These are phyloP conservation scores for Parnassius apollo DNA, from an alignment of 2,888 invertebrate genomes.

Conservation along the genomic window DNA sequence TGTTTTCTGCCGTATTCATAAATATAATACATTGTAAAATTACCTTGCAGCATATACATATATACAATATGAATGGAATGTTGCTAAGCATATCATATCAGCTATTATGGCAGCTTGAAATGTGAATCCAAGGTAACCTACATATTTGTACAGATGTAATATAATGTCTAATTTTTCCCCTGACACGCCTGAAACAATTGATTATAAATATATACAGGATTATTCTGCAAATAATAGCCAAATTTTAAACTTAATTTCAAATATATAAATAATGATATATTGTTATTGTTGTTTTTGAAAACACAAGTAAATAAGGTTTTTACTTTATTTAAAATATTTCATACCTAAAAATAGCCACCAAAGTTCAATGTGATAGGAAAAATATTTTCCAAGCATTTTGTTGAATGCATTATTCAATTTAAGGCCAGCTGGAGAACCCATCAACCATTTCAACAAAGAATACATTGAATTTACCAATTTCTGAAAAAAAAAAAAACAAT, in stretches of 20 bases:
- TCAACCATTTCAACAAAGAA: conserved; percentile 87
- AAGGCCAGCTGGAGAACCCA: conserved; percentile 95
- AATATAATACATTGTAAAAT: conserved; percentile 28
- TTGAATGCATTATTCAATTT: conserved; percentile 94
- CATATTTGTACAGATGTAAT: conserved; percentile 80
- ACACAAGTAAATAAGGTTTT: too few relatives aligned
- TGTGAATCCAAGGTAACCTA: conserved; percentile 86
- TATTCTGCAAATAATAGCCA: too few relatives aligned
- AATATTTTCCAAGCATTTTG: conserved; percentile 91
- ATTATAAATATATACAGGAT: neutral
- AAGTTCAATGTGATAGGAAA: conserved; percentile 94
- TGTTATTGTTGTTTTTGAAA: too few relatives aligned
- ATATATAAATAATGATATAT: too few relatives aligned
- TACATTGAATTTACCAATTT: conserved; percentile 83
- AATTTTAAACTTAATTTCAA: too few relatives aligned
- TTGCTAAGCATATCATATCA: conserved; percentile 90
- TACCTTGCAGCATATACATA: conserved; percentile 97
- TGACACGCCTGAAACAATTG: conserved; percentile 70
- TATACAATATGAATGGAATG: conserved; percentile 95
- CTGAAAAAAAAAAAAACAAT: conserved; percentile 60
- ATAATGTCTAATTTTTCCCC: conserved; percentile 80
- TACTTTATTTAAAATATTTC: neutral
- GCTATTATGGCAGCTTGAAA: conserved; percentile 89
- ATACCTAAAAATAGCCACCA: conserved; percentile 90
- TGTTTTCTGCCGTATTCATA: too few relatives aligned